Base-by-base conservation (phyloP, 2,888 invertebrate species). In the Leptodirus hochenwartii region DNA sequence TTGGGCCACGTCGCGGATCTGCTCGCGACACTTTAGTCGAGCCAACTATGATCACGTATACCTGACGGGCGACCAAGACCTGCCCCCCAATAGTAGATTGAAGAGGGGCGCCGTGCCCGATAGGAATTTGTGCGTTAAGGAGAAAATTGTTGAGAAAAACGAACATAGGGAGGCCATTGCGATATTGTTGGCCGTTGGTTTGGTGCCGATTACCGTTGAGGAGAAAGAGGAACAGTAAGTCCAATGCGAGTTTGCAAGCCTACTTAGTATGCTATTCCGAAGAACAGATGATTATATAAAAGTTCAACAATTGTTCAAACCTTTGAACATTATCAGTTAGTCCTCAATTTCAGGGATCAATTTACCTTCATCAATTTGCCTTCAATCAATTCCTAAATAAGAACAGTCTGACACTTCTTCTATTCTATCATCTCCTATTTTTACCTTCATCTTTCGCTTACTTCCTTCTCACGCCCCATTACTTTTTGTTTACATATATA, bases 1-100 rank as follows among this genome's bases (percentile, higher is more conserved):
- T 47, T 62, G 62, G 38, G 56, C 62, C 30, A 65, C 65, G 3
- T 64, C 65, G 5, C 53, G 62, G 29, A 57, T 64, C 40, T 65
- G 64, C 45, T 64, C 64, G 31, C 47, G 60, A 33, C 64, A 64
- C 44, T 64, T 64, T 39, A 54, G 55, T 30, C 53, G 55, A 35
- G 52, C 54, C 17, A 59, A 58, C 37, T 64, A 64, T 51, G 64
- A 64, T 47, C 53, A 62, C 39, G 64, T 63, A 46, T 59, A 62
- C 37, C 63, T 63, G 44, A 62, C 63, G 48, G 58, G 62, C 41
- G 53, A 63, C 35, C 50, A 63, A 33, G 64, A 63, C 4, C 47
- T 63, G 37, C 62, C 62, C 37, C 58, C 58, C 31, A 49, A 63
- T 36, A 61, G 61, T 39, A 51, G 64, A 12, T 44, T 64, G 42